phyloP scores from a whole-genome alignment of 2,797 vertebrate genomes.

The Prionace glauca region DNA sequence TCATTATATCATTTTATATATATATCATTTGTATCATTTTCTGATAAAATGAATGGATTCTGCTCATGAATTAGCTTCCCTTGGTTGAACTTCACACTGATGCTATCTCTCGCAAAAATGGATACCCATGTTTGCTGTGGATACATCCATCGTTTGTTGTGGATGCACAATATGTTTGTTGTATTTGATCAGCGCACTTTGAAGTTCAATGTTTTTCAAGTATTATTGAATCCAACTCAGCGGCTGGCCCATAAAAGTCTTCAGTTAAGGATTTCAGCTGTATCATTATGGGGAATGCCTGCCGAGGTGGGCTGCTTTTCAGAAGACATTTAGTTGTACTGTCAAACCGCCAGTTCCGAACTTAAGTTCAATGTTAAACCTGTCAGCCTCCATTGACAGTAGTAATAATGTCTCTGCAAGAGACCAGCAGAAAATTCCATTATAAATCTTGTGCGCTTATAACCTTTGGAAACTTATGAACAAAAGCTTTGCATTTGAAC shows the following conservation, averaged over 20 bases:
- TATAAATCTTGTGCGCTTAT: background rate
- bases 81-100: background rate
- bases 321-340: background rate
- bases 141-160: background rate
- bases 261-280: background rate
- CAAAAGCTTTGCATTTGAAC: background rate
- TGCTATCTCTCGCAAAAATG: background rate
- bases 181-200: background rate
- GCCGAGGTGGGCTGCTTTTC: background rate
- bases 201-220: background rate
- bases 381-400: background rate
- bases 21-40: background rate
- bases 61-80: background rate
- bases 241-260: background rate
- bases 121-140: background rate
- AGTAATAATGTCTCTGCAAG: background rate
- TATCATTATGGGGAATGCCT: background rate
- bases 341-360: background rate
- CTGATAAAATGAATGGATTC: background rate
- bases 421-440: background rate
- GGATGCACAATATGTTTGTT: background rate
- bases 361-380: too few relatives aligned
- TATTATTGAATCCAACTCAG: background rate
- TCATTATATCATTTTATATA: too few relatives aligned
- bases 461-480: background rate